Evolutionary conservation across 1,140 invertebrate genomes (phyloP).

Genomic region (Lasioglossum baleicum): DNA sequence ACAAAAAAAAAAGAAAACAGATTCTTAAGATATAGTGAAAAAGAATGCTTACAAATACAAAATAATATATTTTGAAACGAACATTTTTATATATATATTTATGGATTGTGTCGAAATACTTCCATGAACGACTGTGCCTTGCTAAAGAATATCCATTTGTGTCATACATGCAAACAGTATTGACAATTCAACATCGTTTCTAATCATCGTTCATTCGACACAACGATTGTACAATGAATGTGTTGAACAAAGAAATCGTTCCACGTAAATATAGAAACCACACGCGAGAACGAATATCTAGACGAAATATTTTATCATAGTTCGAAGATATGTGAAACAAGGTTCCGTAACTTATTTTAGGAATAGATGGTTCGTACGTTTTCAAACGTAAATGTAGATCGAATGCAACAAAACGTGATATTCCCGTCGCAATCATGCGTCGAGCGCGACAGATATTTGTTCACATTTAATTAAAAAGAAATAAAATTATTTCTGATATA

Average conservation of each 20-base stretch:
- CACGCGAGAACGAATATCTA: not conserved
- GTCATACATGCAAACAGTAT: too few relatives aligned
- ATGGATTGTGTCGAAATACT: too few relatives aligned
- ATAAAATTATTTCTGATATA: slow-evolving; percentile 34
- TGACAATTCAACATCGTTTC: too few relatives aligned
- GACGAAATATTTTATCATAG: slow-evolving; percentile 1
- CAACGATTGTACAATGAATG: not conserved
- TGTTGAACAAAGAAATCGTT: not conserved
- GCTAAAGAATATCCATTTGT: too few relatives aligned
- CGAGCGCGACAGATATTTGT: too few relatives aligned
- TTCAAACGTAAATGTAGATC: not conserved
- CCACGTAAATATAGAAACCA: not conserved
- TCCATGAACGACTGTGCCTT: too few relatives aligned
- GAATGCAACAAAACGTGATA: not conserved
- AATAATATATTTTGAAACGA: too few relatives aligned
- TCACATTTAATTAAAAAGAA: not conserved
- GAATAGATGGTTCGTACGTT: not conserved
- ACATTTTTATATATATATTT: too few relatives aligned
- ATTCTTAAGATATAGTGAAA: too few relatives aligned
- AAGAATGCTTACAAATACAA: too few relatives aligned
- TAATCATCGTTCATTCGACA: too few relatives aligned
- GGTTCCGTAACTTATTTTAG: slow-evolving; percentile 9
- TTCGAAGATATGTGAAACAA: not conserved
- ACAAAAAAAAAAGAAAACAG: too few relatives aligned
- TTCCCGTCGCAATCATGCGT: not conserved